phyloP scores from a whole-genome alignment of 2,113 vertebrate species.

The Bos taurus region DNA sequence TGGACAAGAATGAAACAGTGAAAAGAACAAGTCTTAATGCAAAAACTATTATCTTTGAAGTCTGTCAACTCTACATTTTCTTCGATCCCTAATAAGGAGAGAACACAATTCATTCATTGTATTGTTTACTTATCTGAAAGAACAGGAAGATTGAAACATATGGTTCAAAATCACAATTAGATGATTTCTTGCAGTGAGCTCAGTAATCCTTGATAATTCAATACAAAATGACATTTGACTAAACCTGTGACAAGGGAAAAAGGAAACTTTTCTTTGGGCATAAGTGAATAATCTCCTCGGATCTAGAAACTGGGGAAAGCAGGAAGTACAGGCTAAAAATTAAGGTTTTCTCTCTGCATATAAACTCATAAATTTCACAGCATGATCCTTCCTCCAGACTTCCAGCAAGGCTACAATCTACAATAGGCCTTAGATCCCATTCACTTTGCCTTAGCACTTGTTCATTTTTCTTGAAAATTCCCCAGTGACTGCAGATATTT shows the following conservation, averaged over 20 bases:
- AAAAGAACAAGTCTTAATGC: neutral
- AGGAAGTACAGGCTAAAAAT: neutral
- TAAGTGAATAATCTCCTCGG: neutral
- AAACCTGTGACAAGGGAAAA: conserved; percentile 12
- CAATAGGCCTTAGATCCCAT: neutral
- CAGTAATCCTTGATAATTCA: conserved; percentile 48
- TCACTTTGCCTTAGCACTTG: neutral
- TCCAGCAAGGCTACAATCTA: neutral
- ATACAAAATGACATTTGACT: conserved; percentile 41
- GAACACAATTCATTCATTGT: neutral
- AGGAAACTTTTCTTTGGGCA: conserved; percentile 8
- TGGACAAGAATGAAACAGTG: neutral
- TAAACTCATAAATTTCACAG: neutral
- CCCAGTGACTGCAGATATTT: conserved; percentile 59
- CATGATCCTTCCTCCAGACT: neutral
- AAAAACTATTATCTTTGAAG: conserved; percentile 17
- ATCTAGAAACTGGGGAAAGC: neutral
- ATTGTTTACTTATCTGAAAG: conserved; percentile 17
- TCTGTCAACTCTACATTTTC: neutral
- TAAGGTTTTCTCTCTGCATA: neutral
- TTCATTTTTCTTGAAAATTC: conserved; percentile 58
- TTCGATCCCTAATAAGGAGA: neutral
- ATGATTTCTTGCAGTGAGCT: conserved; percentile 4
- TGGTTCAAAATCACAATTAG: conserved; percentile 29
- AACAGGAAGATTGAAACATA: neutral